A percentile compares a stretch with the other conserved stretches of the same genome.
These are phyloP conservation scores for Tiliqua scincoides DNA, from an alignment of 2,113 vertebrate genomes.

Conservation along the genomic window DNA sequence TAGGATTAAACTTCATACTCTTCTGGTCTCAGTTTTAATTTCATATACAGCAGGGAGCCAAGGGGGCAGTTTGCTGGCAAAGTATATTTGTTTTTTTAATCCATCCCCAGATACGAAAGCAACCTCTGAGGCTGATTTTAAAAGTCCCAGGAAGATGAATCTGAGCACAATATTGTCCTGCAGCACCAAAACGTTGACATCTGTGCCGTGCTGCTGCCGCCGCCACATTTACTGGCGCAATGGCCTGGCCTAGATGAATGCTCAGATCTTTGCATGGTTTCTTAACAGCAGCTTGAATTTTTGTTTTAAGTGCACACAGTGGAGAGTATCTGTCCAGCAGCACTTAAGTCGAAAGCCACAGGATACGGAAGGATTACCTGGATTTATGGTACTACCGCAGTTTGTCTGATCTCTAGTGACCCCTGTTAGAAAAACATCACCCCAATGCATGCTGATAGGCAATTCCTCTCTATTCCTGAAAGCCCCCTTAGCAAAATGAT, in stretches of 20 bases:
- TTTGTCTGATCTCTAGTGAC: conserved; percentile 46
- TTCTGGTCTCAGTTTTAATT: conserved; percentile 49
- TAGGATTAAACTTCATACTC: conserved; percentile 54
- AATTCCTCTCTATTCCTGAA: conserved; percentile 25
- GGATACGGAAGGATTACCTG: conserved; percentile 43
- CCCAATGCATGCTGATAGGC: conserved; percentile 35
- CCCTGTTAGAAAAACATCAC: conserved; percentile 41
- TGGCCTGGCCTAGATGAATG: neutral
- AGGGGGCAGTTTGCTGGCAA: conserved; percentile 30
- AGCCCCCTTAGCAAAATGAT: conserved; percentile 27
- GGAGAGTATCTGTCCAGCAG: conserved; percentile 9
- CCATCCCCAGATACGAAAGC: conserved; percentile 25
- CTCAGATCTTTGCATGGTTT: neutral
- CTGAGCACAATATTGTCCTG: neutral
- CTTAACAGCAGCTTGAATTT: neutral
- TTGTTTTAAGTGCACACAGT: neutral
- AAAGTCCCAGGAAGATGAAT: neutral
- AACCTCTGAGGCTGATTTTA: conserved; percentile 12
- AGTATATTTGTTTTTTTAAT: conserved; percentile 38
- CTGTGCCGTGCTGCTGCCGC: neutral
- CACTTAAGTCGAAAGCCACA: conserved; percentile 22
- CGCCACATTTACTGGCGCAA: neutral
- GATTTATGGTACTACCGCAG: fast-evolving
- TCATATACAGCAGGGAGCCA: conserved; percentile 45
- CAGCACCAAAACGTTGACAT: neutral